These are phyloP conservation scores for Scortum barcoo DNA, from an alignment of 2,113 vertebrate genomes.

Conservation along the genomic window DNA sequence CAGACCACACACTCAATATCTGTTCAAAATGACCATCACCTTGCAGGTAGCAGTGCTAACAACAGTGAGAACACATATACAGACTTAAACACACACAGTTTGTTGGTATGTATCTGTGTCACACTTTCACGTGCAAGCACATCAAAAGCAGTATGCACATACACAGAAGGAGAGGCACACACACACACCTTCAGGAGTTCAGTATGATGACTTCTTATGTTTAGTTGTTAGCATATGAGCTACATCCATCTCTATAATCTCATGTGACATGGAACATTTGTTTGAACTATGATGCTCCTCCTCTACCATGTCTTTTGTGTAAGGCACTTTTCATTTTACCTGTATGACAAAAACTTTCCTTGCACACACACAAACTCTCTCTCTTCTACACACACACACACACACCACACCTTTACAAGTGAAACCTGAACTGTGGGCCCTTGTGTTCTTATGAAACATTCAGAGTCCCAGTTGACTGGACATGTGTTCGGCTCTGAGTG, in stretches of 20 bases:
- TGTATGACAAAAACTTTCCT: neutral
- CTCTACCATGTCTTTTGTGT: slow-evolving; percentile 10
- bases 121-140: too few species aligned
- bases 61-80: neutral
- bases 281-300: neutral
- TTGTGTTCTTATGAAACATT: slow-evolving; percentile 71
- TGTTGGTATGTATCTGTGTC: neutral
- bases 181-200: neutral
- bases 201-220: too few species aligned
- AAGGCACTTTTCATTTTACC: neutral
- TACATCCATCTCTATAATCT: slow-evolving; percentile 1
- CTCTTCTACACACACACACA: neutral
- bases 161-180: neutral
- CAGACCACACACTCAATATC: slow-evolving; percentile 5
- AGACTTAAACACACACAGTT: neutral
- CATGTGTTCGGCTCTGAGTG: slow-evolving; percentile 58
- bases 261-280: slow-evolving; percentile 13
- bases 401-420: neutral
- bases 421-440: slow-evolving; percentile 31
- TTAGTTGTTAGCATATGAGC: neutral
- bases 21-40: neutral
- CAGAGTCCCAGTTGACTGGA: slow-evolving; percentile 52
- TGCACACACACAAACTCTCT: neutral
- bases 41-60: neutral
- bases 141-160: too few species aligned